phyloP scores from a whole-genome alignment of 2,113 vertebrate species.

The Oophaga pumilio region DNA sequence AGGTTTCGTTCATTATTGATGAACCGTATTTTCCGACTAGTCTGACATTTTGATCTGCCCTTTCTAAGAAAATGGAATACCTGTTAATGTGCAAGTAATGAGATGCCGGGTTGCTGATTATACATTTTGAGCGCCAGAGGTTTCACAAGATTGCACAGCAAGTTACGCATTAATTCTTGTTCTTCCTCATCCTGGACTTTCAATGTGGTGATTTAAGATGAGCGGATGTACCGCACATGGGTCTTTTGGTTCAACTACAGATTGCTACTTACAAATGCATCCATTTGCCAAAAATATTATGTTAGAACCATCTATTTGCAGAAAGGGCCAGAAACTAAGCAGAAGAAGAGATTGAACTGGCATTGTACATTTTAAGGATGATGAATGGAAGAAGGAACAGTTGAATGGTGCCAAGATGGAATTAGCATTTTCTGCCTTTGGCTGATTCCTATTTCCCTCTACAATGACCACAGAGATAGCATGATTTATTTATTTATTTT shows the following conservation, averaged over 20 bases:
- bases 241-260: background rate
- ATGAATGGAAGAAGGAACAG: background rate
- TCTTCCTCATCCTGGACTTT: background rate
- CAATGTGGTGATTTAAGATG: background rate
- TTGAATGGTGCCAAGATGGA: background rate
- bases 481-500: background rate
- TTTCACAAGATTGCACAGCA: background rate
- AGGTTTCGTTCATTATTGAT: conserved; percentile 18
- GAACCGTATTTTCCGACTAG: background rate
- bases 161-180: background rate
- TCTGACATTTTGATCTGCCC: conserved; percentile 30
- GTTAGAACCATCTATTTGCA: background rate
- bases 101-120: conserved; percentile 17
- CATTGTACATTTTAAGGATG: background rate
- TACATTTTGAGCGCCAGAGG: conserved; percentile 20
- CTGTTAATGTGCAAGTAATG: conserved; percentile 34
- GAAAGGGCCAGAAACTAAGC: background rate
- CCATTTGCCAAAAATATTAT: conserved; percentile 1
- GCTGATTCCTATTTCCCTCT: background rate
- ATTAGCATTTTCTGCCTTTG: conserved; percentile 14
- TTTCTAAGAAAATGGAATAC: conserved; percentile 35
- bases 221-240: background rate
- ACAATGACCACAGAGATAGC: background rate
- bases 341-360: background rate
- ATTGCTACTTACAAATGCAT: background rate